These are phyloP conservation scores for Rhodophaea formosa DNA, from an alignment of 2,888 invertebrate genomes.

Conservation along the genomic window DNA sequence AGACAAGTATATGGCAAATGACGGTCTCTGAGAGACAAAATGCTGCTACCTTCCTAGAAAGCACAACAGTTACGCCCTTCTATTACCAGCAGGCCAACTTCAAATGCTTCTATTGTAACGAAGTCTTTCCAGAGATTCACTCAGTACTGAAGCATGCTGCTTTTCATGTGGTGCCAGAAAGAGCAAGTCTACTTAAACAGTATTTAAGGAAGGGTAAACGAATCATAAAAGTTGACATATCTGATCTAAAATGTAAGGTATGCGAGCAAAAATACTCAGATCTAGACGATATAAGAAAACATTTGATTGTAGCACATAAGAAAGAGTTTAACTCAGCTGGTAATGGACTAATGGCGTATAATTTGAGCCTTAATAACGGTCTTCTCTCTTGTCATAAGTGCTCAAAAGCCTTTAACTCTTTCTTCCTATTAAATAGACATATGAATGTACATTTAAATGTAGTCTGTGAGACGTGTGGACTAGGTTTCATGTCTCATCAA, in stretches of 20 bases:
- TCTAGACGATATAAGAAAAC: slow-evolving; percentile 61
- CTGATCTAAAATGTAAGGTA: slow-evolving; percentile 60
- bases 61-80: slow-evolving; percentile 66
- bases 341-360: slow-evolving; percentile 68
- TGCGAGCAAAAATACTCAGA: slow-evolving; percentile 65
- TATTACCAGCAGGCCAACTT: slow-evolving; percentile 72
- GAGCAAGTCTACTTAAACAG: slow-evolving; percentile 56
- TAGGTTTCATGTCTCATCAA: slow-evolving; percentile 71
- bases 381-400: slow-evolving; percentile 65
- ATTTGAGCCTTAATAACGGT: slow-evolving; percentile 55
- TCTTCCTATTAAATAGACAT: slow-evolving; percentile 66
- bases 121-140: slow-evolving; percentile 66
- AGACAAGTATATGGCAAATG: slow-evolving; percentile 75
- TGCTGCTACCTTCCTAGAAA: slow-evolving; percentile 67
- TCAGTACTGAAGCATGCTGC: slow-evolving; percentile 57
- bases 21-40: slow-evolving; percentile 69
- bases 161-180: slow-evolving; percentile 53
- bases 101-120: slow-evolving; percentile 71
- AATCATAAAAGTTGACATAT: slow-evolving; percentile 72
- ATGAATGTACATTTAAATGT: slow-evolving; percentile 74
- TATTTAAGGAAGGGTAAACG: slow-evolving; percentile 67
- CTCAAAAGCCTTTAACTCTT: slow-evolving; percentile 63
- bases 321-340: slow-evolving; percentile 71
- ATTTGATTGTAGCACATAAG: slow-evolving; percentile 54
- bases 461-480: slow-evolving; percentile 71